Evolutionary conservation across 2,113 vertebrate genomes (phyloP).

Genomic region (Lepisosteus osseus): DNA sequence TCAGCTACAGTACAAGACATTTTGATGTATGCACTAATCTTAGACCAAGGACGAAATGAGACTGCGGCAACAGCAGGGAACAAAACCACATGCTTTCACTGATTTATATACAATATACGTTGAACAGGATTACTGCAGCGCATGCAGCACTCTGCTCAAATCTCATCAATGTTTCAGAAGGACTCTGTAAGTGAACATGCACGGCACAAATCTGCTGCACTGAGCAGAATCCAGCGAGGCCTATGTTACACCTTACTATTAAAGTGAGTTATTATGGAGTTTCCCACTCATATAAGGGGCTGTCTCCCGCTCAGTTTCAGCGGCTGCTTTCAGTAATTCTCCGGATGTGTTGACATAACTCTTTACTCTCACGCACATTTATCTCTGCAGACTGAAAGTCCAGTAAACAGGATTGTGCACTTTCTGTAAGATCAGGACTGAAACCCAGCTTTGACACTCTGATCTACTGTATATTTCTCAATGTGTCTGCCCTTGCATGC

Average conservation of each 20-base stretch:
- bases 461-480: too few relatives aligned
- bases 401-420: too few relatives aligned
- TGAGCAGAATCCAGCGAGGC: background rate
- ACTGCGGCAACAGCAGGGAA: background rate
- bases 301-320: background rate
- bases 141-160: background rate
- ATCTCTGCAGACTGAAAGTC: too few relatives aligned
- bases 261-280: background rate
- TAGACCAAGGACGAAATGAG: too few relatives aligned
- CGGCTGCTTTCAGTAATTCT: background rate
- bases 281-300: background rate
- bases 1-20: too few relatives aligned
- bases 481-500: too few relatives aligned
- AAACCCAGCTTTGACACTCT: too few relatives aligned
- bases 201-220: background rate
- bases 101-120: background rate
- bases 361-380: too few relatives aligned
- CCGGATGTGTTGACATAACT: too few relatives aligned
- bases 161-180: constrained; percentile 5
- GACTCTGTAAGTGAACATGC: background rate
- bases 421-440: too few relatives aligned
- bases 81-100: background rate
- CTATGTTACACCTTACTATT: background rate
- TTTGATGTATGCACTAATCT: too few relatives aligned
- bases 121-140: background rate